Evolutionary conservation across 2,888 invertebrate species (phyloP), one percentile per base, ranked within the genome.

Genomic region (Heliconius charithonia): DNA sequence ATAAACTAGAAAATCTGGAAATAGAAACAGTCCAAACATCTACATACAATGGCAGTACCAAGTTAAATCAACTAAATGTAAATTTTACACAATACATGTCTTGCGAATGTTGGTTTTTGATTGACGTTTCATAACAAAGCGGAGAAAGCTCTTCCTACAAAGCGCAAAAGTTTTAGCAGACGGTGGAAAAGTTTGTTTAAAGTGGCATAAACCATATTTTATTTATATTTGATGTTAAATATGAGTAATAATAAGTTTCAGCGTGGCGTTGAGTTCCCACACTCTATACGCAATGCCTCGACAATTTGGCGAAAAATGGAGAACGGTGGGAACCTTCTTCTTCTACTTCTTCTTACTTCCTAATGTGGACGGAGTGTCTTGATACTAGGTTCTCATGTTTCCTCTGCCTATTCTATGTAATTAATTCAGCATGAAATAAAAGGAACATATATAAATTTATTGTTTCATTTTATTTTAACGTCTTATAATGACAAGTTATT

Each of bases 51-150:
- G 74, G 45, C 41, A 72, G 63, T 63, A 27, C 63, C 59, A 41
- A 75, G 74, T 75, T 76, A 79, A 75, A 77, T 79, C 74, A 74
- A 63, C 27, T 63, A 63, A 59, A 63, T 27, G 59, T 62, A 76
- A 79, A 77, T 79, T 62, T 69, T 41, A 66, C 66, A 73, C 77
- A 77, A 73, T 67, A 67, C 74, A 67, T n/a, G 73, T 62, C 73
- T 67, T 59, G 67, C 72, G 56, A 65, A 72, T 29, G 56, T 37
- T 27, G 72, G 56, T 41, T 56, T 74, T 71, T 80, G 80, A 80
- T 77, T 80, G 80, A 78, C 80, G 71, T 71, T 65, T 73, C 70
- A 73, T 67, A 74, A 80, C 80, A 80, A 80, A 80, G 65, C 78
- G 51, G n/a, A 41, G 62, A 67, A 37, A 74, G 63, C 62, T 65